Percentiles rank a stretch among this genome's conserved stretches.
Evolutionary conservation across 2,888 invertebrate genomes (phyloP).

Genomic region (Anthoptus insignis): DNA sequence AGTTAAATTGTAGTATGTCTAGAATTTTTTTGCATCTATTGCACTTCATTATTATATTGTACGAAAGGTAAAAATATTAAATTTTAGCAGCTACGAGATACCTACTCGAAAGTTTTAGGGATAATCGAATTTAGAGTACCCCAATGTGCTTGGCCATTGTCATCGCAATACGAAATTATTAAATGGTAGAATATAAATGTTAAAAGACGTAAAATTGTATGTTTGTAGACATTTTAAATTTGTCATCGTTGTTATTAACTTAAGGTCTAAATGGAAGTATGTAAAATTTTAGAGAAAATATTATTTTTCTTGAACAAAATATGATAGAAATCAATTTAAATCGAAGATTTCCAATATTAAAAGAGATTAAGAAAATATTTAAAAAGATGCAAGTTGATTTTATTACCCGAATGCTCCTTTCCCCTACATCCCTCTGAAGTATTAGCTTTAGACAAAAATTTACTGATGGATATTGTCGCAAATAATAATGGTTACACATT

Average conservation of each 20-base stretch:
- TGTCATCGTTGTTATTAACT: constrained; percentile 71
- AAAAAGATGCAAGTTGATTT: constrained; percentile 79
- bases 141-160: constrained; percentile 51
- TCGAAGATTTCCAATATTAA: constrained; percentile 59
- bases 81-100: constrained; percentile 53
- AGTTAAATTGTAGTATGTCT: constrained; percentile 30
- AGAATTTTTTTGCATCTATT: constrained; percentile 50
- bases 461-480: neutral
- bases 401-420: constrained; percentile 57
- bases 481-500: no score
- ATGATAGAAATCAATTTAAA: constrained; percentile 60
- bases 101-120: constrained; percentile 17
- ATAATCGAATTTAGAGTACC: constrained; percentile 47
- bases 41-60: constrained; percentile 49
- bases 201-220: constrained; percentile 62
- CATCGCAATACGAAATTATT: constrained; percentile 46
- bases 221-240: constrained; percentile 56
- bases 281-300: constrained; percentile 63
- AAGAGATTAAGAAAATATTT: constrained; percentile 65
- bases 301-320: constrained; percentile 72
- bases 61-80: constrained; percentile 37
- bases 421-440: constrained; percentile 54
- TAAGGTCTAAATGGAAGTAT: constrained; percentile 66
- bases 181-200: constrained; percentile 45
- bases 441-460: constrained; percentile 58